These are phyloP conservation scores for Xestoiulus laeticollis DNA, from an alignment of 2,888 invertebrate species.

Conservation along the genomic window DNA sequence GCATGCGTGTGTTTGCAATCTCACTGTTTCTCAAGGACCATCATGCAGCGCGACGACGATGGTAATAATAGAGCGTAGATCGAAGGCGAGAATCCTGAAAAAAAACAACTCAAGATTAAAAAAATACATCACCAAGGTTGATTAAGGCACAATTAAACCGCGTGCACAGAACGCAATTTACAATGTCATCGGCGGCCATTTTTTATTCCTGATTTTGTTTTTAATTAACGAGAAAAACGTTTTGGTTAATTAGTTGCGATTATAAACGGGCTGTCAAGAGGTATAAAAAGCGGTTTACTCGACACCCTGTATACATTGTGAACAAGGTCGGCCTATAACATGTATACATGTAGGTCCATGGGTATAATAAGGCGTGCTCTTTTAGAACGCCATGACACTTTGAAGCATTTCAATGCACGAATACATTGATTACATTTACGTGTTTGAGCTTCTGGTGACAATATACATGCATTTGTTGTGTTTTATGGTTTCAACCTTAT, in stretches of 20 bases:
- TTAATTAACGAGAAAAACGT: constrained; percentile 15
- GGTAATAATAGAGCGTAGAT: constrained; percentile 31
- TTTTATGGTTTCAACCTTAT: no score
- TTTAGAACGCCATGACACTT: no score
- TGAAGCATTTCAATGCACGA: no score
- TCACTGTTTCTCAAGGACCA: constrained; percentile 32
- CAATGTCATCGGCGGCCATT: constrained; percentile 34
- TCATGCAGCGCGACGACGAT: constrained; percentile 11
- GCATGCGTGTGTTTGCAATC: constrained; percentile 1
- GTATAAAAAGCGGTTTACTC: not conserved
- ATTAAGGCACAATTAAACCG: constrained; percentile 21
- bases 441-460: no score
- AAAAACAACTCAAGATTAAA: not conserved
- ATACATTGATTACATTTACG: no score
- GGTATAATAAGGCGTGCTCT: not conserved
- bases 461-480: no score
- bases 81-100: not conserved
- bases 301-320: not conserved
- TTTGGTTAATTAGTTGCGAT: constrained; percentile 22
- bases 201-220: not conserved
- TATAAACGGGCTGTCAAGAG: not conserved
- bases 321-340: not conserved
- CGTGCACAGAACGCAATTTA: constrained; percentile 23
- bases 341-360: not conserved
- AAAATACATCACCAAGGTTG: not conserved